Evolutionary conservation across 92 coral and sea anemone genomes (phyloP), one percentile per base, ranked within the genome.

Genomic region (Phenganax marumi): DNA sequence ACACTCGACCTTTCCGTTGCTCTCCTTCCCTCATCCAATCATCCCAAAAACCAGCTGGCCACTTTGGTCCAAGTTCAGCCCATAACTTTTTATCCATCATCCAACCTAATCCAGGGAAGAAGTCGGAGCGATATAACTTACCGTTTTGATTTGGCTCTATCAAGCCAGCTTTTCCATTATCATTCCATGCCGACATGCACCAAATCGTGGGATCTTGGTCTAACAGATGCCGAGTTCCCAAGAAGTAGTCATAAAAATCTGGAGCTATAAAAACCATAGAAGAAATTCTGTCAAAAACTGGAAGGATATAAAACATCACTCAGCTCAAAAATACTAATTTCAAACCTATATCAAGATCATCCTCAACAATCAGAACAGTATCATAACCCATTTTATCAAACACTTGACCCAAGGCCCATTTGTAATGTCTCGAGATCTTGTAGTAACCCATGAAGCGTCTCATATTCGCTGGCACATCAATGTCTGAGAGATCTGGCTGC

Each of bases 101-200:
- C 99, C 99, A 96, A 10, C 99, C 99, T 17, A 96, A 90, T 2
- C 99, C 99, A 7, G 99, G 94, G 77, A 96, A 96, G 63, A 96
- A 96, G 86, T 96, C 99, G 18, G 97, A 89, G 49, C 99, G 91
- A 65, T 91, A 96, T 6, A 96, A 93, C 24, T 85, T 70, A 11
- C 91, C 97, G 79, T 89, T 91, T 19, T 95, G 88, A 52, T 88
- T 50, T 13, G 57, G 26, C 10, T 72, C 77, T 3, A 96, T 91
- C 96, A 96, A 85, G 14, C 92, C 99, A 47, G 89, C 95, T 68
- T 96, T 96, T 7, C 99, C 99, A 70, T 96, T 96, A 48, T 96
- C 99, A 82, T 96, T 96, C 99, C 99, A 96, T 58, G 99, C 97
- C 1, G 99, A 96, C 26, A 96, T 91, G 69, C 99, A 96, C 99